These are phyloP conservation scores for Drosophila suboccidentalis DNA, from an alignment of 2,888 invertebrate species.

Conservation along the genomic window DNA sequence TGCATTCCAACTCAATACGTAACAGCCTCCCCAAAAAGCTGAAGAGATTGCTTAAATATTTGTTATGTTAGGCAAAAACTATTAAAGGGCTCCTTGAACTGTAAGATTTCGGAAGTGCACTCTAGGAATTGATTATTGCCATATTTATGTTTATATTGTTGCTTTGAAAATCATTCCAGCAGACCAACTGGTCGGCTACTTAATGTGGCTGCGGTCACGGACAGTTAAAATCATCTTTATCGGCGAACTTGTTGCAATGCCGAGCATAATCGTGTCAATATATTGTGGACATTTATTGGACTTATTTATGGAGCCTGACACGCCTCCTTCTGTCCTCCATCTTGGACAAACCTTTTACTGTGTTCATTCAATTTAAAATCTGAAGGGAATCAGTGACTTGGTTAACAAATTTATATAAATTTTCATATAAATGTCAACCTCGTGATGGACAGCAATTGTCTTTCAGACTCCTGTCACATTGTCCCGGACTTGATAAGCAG, in stretches of 20 bases:
- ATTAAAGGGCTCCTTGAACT: slow-evolving; percentile 1
- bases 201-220: slow-evolving; percentile 8
- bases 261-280: background rate
- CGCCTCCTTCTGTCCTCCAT: background rate
- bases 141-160: too few species aligned
- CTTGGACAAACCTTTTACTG: background rate
- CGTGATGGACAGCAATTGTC: slow-evolving; percentile 7
- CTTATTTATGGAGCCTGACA: too few species aligned
- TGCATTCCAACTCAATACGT: slow-evolving; percentile 6
- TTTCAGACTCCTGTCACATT: background rate
- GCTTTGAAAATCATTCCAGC: too few species aligned
- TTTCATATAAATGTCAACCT: slow-evolving; percentile 2
- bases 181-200: slow-evolving; percentile 10
- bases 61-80: background rate
- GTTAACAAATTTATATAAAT: slow-evolving; percentile 11
- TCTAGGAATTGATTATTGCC: too few species aligned
- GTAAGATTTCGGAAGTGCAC: background rate
- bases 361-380: background rate
- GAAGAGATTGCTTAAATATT: background rate
- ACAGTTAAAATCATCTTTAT: background rate
- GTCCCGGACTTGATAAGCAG: slow-evolving; percentile 5
- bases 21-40: background rate
- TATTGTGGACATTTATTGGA: too few species aligned
- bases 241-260: slow-evolving; percentile 13
- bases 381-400: background rate